Percentiles rank a stretch among this genome's conserved stretches.
These are phyloP conservation scores for Thunnus maccoyii DNA, from an alignment of 2,113 vertebrate species.

Conservation along the genomic window DNA sequence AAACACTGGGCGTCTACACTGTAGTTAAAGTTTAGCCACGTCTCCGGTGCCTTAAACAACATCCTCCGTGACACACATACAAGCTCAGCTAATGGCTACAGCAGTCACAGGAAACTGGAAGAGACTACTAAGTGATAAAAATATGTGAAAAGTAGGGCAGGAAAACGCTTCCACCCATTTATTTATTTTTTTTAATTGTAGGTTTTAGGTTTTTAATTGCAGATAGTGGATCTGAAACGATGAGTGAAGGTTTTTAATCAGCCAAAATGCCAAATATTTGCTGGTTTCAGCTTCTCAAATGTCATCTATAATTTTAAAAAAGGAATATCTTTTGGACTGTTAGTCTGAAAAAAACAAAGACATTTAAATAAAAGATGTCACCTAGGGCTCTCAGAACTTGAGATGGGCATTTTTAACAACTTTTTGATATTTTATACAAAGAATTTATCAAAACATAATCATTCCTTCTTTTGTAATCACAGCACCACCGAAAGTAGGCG, in stretches of 20 bases:
- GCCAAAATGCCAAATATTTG: background rate
- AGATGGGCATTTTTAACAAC: too few relatives aligned
- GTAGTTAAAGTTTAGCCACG: constrained; percentile 52
- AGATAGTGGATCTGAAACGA: too few relatives aligned
- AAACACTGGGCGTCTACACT: constrained; percentile 15
- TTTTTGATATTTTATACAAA: too few relatives aligned
- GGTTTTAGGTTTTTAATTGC: background rate
- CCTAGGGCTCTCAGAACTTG: too few relatives aligned
- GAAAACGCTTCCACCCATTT: background rate
- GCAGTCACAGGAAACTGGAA: background rate
- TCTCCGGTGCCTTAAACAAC: constrained; percentile 47
- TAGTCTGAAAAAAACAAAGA: too few relatives aligned
- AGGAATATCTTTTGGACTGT: too few relatives aligned
- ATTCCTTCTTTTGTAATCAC: too few relatives aligned
- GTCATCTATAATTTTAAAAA: too few relatives aligned
- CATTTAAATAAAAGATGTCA: too few relatives aligned
- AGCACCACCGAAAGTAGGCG: too few relatives aligned
- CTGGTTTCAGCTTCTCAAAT: background rate
- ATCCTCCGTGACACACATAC: constrained; percentile 46
- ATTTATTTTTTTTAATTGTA: background rate
- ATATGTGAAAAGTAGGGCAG: background rate
- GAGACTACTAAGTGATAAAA: constrained; percentile 12
- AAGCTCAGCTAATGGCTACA: constrained; percentile 17
- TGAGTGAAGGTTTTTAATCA: background rate
- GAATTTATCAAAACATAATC: too few relatives aligned